Base-by-base conservation (phyloP, 2,113 vertebrate species). In the Asarcornis scutulata region DNA sequence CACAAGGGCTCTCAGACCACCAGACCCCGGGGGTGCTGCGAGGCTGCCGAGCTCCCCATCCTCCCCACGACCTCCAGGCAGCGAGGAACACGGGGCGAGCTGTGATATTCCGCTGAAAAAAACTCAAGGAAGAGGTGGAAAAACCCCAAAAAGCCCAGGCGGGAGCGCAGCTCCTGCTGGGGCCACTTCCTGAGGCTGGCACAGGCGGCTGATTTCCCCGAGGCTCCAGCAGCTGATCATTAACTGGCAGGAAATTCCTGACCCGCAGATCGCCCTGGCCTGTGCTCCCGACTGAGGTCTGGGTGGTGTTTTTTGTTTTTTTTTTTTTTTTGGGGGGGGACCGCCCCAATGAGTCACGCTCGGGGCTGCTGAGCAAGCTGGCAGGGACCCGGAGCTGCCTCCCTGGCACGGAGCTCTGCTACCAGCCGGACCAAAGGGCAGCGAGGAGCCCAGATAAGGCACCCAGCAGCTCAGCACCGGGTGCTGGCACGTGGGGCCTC, bases 181-280 rank as follows among this genome's bases (percentile, higher is more conserved):
- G 68, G 76, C 82, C 86, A 62, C 80, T 96, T 89, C 90, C 88
- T 44, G 46, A 68, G 14, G 5, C 62, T 59, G 74, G 20, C 44
- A 42, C 23, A 40, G 21, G 66, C 1, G 40, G 87, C n/a, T 55
- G 52, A 83, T 83, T 94, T 66, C 76, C 86, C 74, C 2, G 5
- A 91, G 91, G 86, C 91, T 92, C 50, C 34, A 14, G 88, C 94
- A 94, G 89, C 82, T 88, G 94, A 96, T 94, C 87, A 96, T 97
- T 97, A 95, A 96, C 94, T 3, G 4, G 91, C 94, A 94, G 95
- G 96, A 96, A 97, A 96, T 95, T 94, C 96, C 95, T 96, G 83
- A 93, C 95, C 91, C 83, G 84, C 77, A 86, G 93, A 84, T 95
- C 1, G 48, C 77, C 80, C 94, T 38, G 64, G 46, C 55, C 88